A percentile compares a stretch with the other conserved stretches of the same genome.
Conservation (phyloP, 2,888 invertebrate genomes). For the Heliconius aoede region DNA sequence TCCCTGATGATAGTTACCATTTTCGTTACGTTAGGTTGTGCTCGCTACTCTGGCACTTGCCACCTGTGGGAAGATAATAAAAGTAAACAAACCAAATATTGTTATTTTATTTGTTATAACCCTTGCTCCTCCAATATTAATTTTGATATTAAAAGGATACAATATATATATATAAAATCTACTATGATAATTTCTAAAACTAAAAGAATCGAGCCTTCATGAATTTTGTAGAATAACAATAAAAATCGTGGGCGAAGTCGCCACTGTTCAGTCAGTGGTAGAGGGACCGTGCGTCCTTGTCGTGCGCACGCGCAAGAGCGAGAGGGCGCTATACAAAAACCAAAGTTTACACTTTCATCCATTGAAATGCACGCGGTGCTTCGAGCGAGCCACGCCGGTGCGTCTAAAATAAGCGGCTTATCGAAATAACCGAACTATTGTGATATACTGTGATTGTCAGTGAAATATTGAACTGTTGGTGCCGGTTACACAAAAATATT, state of each 20-base stretch:
- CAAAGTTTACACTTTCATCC: slow-evolving; percentile 82
- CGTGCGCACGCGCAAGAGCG: slow-evolving; percentile 60
- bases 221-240: slow-evolving; percentile 66
- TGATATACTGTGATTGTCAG: slow-evolving; percentile 52
- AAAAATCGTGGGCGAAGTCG: slow-evolving; percentile 75
- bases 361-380: slow-evolving; percentile 81
- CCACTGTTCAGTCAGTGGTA: slow-evolving; percentile 65
- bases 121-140: not conserved
- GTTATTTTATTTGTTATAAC: slow-evolving; percentile 58
- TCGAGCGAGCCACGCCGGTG: slow-evolving; percentile 72
- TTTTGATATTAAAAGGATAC: not conserved
- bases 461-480: slow-evolving; percentile 45
- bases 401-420: slow-evolving; percentile 67
- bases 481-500: slow-evolving; percentile 27
- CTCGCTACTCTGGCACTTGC: slow-evolving; percentile 82
- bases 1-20: slow-evolving; percentile 84
- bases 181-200: not conserved
- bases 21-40: slow-evolving; percentile 77
- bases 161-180: not conserved
- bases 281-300: slow-evolving; percentile 62
- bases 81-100: slow-evolving; percentile 71
- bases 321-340: slow-evolving; percentile 81
- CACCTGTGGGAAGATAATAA: slow-evolving; percentile 80
- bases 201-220: not conserved
- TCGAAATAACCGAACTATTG: slow-evolving; percentile 64